Conservation (phyloP, 2,888 invertebrate genomes). For the Copidosoma aretas region DNA sequence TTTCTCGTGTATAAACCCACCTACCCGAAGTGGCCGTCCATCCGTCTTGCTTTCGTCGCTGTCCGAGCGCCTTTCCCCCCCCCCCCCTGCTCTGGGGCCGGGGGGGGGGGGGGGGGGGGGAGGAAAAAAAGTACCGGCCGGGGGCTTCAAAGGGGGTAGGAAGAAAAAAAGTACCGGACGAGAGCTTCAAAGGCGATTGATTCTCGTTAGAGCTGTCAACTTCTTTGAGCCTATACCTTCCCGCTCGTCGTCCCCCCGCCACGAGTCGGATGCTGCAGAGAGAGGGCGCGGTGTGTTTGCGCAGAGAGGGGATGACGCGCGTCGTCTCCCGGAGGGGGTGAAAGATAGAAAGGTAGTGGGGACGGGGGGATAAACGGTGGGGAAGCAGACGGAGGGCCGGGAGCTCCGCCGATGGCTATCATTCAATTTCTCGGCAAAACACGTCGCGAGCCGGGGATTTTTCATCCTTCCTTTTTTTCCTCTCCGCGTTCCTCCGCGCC, state of each 20-base stretch:
- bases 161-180: not conserved
- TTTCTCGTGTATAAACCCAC: slow-evolving; percentile 7
- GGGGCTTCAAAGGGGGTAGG: slow-evolving; percentile 41
- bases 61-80: not conserved
- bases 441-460: slow-evolving; percentile 7
- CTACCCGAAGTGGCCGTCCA: not conserved
- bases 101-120: too few relatives aligned
- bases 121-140: not conserved
- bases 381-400: slow-evolving; percentile 8
- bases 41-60: slow-evolving; percentile 17
- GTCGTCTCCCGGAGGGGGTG: not conserved
- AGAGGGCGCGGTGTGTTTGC: slow-evolving; percentile 31
- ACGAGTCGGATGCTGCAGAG: slow-evolving; percentile 39
- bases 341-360: not conserved
- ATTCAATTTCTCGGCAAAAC: slow-evolving; percentile 35
- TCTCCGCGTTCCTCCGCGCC: not conserved
- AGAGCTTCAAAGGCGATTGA: slow-evolving; percentile 44
- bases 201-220: slow-evolving; percentile 45
- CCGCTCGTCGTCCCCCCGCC: not conserved
- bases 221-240: slow-evolving; percentile 29
- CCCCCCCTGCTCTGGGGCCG: not conserved
- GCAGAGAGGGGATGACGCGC: slow-evolving; percentile 19
- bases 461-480: not conserved
- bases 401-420: slow-evolving; percentile 19
- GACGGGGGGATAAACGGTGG: not conserved